Percentiles rank a stretch among this genome's conserved stretches.
phyloP scores from a whole-genome alignment of 1,140 invertebrate genomes.

The Portunus trituberculatus region DNA sequence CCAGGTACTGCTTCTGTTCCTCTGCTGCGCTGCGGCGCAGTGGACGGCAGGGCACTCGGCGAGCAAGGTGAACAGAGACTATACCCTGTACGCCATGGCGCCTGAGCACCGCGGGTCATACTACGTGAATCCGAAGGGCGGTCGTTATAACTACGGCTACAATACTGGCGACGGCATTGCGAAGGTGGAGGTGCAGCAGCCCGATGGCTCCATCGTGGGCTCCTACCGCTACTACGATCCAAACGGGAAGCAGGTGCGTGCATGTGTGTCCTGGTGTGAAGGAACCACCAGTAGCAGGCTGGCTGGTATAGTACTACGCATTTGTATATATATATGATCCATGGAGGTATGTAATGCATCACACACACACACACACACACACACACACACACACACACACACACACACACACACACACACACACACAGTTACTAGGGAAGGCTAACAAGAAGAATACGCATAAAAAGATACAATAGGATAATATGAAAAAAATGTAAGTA shows the following conservation, averaged over 20 bases:
- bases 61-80: constrained; percentile 12
- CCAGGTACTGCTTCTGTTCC: not conserved
- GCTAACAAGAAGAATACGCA: too few species aligned
- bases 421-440: not conserved
- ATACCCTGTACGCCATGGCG: constrained; percentile 69
- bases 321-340: too few species aligned
- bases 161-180: constrained; percentile 77
- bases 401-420: constrained; percentile 10
- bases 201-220: constrained; percentile 72
- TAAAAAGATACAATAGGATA: too few species aligned
- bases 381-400: constrained; percentile 1
- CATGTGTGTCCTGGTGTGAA: not conserved
- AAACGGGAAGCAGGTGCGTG: constrained; percentile 67
- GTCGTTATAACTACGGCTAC: constrained; percentile 77
- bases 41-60: not conserved
- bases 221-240: constrained; percentile 77
- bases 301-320: too few species aligned
- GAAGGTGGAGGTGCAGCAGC: constrained; percentile 73
- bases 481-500: too few species aligned
- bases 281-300: too few species aligned
- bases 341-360: not conserved
- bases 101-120: constrained; percentile 75
- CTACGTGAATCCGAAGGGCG: constrained; percentile 51
- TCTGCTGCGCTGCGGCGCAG: not conserved
- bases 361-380: constrained; percentile 12